Percentiles rank a stretch among this genome's conserved stretches.
phyloP scores from a whole-genome alignment of 2,888 invertebrate species.

The Brachyopa scutellaris region DNA sequence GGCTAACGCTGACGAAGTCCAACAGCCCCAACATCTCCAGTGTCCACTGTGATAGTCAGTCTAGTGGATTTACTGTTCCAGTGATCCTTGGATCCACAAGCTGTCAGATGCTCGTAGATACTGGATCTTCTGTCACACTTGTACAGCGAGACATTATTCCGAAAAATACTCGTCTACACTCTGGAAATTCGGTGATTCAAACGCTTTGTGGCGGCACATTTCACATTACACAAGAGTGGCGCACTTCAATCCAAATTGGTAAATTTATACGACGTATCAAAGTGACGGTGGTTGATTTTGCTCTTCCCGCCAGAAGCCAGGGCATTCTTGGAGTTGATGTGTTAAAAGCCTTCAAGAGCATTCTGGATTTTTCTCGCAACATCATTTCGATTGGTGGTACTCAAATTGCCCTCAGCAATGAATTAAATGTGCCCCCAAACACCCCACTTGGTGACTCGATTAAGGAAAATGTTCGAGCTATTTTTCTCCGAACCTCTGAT shows the following conservation, averaged over 20 bases:
- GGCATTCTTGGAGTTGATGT: constrained; percentile 8
- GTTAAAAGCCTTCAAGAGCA: neutral
- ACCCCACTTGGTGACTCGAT: neutral
- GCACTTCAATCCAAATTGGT: neutral
- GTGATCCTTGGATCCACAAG: neutral
- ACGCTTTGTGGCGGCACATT: neutral
- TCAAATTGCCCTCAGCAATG: too few relatives aligned
- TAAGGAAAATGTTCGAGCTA: neutral
- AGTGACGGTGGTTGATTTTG: neutral
- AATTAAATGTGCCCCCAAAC: neutral
- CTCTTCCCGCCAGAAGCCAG: neutral
- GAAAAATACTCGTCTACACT: neutral
- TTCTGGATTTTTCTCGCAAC: neutral
- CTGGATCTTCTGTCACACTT: neutral
- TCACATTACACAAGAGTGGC: neutral
- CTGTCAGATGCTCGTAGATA: constrained; percentile 3
- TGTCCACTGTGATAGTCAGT: neutral
- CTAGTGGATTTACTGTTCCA: neutral
- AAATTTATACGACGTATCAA: neutral
- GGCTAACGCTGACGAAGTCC: neutral
- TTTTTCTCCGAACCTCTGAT: neutral
- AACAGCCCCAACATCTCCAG: neutral
- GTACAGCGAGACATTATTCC: neutral
- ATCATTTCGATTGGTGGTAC: neutral
- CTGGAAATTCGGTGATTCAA: neutral